Base-by-base conservation (phyloP, 1,140 invertebrate species). In the Solenopsis invicta region DNA sequence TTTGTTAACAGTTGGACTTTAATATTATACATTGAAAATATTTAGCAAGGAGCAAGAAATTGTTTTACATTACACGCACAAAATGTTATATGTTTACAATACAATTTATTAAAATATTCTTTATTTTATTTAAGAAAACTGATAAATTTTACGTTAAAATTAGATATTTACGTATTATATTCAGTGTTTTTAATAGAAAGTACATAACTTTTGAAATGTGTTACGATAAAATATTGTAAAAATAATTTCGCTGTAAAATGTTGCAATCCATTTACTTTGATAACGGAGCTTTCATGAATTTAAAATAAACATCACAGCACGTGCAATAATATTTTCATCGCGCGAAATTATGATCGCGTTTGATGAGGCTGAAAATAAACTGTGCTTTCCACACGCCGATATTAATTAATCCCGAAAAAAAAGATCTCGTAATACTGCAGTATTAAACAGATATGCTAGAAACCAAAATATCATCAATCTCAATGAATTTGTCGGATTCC, bases 181-280 rank as follows among this genome's bases (percentile, higher is more conserved):
- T 37, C 37, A 24, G 5, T 54, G 41, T 16, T 21, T 69, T 52
- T 50, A 12, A 24, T 3, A 37, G 64, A 34, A 41, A 84, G 10
- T 41, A 3, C 56, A 29, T 81, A 61, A 82, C 41, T 45, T 77
- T 16, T 85, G 9, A 9, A 41, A 52, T 16, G 16, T 21, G 10
- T 48, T 62, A 13, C 24, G 16, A 16, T 62, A 76, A 66, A 77
- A 66, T 77, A 64, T 41, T 34, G 21, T 52, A 66, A 76, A 85
- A 85, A 78, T 78, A 52, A 64, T 66, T 76, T 66, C 6, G 2
- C 59, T 77, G 34, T 13, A 66, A 77, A 66, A 34, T n/a, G 3
- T 5, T 66, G n/a, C 48, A 85, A 85, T 85, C 21, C 24, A 66
- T 77, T 66, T 45, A n/a, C 16, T 64, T 77, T 85, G n/a, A 45